Percentiles rank a stretch among this genome's conserved stretches.
These are phyloP conservation scores for Halesus radiatus DNA, from an alignment of 1,140 invertebrate species.

Conservation along the genomic window DNA sequence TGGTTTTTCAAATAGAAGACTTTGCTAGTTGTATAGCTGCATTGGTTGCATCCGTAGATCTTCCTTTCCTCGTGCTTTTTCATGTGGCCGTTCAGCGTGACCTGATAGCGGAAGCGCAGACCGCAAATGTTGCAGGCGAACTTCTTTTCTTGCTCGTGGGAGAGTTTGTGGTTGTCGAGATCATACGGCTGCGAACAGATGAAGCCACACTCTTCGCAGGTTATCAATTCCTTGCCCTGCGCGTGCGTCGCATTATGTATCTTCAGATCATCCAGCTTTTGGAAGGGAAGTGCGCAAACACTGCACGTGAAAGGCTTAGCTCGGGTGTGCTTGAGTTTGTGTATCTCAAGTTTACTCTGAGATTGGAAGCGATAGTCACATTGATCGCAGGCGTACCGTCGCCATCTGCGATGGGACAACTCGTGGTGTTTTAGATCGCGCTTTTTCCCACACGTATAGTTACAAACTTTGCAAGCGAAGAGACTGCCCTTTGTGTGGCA, in stretches of 20 bases:
- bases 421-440: slow-evolving; percentile 33
- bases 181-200: slow-evolving; percentile 9
- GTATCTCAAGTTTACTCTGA: slow-evolving; percentile 25
- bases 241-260: slow-evolving; percentile 22
- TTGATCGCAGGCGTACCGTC: slow-evolving; percentile 35
- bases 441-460: slow-evolving; percentile 48
- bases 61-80: slow-evolving; percentile 36
- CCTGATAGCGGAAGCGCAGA: slow-evolving; percentile 28
- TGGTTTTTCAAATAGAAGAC: slow-evolving; percentile 55
- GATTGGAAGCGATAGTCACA: slow-evolving; percentile 39
- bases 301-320: slow-evolving; percentile 32
- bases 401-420: slow-evolving; percentile 13
- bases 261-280: slow-evolving; percentile 25
- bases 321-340: slow-evolving; percentile 32
- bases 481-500: slow-evolving; percentile 67
- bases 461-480: slow-evolving; percentile 68
- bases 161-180: slow-evolving; percentile 20
- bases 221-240: slow-evolving; percentile 17
- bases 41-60: slow-evolving; percentile 35
- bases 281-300: slow-evolving; percentile 18
- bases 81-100: slow-evolving; percentile 34
- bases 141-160: slow-evolving; percentile 30
- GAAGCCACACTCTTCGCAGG: slow-evolving; percentile 40
- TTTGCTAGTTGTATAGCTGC: slow-evolving; percentile 35
- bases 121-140: slow-evolving; percentile 25